Percentiles rank a stretch among this genome's conserved stretches.
Evolutionary conservation across 2,113 vertebrate species (phyloP).

Genomic region (Myrmophylax atrothorax): DNA sequence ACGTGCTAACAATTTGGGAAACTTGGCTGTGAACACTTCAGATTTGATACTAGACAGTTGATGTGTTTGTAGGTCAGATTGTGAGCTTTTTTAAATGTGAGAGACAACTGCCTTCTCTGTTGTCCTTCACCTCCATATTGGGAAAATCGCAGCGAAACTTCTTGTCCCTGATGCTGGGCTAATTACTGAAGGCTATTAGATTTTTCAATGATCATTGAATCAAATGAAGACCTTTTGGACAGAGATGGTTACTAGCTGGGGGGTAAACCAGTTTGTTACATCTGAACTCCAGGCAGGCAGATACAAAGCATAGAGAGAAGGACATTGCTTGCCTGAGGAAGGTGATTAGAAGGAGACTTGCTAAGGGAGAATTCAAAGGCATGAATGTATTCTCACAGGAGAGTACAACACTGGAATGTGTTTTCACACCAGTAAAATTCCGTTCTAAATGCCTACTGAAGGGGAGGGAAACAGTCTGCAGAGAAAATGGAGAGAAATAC

Average conservation of each 20-base stretch:
- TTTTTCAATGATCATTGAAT: neutral
- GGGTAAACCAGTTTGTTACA: neutral
- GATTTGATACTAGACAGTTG: neutral
- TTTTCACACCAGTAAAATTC: neutral
- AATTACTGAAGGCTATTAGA: neutral
- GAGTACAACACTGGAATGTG: neutral
- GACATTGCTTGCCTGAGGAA: neutral
- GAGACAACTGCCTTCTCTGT: neutral
- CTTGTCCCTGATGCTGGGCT: neutral
- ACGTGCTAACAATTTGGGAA: neutral
- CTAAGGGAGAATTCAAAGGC: slow-evolving; percentile 26
- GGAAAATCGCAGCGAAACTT: neutral
- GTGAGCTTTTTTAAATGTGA: neutral
- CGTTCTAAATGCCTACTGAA: neutral
- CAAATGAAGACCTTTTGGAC: neutral
- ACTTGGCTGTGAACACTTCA: neutral
- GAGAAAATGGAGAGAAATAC: neutral
- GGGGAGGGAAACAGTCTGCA: neutral
- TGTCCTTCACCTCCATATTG: neutral
- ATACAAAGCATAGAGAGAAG: neutral
- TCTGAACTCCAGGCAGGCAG: neutral
- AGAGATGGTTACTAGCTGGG: neutral
- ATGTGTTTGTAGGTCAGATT: neutral
- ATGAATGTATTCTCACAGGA: neutral
- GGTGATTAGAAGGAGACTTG: neutral